Percentiles rank a stretch among this genome's conserved stretches.
Conservation (phyloP, 2,888 invertebrate genomes). For the Lasius platythorax region DNA sequence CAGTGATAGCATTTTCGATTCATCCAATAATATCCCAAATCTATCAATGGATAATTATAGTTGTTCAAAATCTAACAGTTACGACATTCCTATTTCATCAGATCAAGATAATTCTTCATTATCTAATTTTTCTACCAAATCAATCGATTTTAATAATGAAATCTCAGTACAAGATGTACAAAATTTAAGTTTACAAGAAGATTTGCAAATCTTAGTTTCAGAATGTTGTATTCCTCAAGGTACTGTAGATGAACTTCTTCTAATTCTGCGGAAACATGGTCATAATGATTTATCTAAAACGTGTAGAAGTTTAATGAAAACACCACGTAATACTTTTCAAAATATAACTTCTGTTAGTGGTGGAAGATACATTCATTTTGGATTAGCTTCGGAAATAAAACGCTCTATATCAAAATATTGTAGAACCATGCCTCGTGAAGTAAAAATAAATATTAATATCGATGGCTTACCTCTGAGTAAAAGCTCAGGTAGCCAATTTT, state of each 20-base stretch:
- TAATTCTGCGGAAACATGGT: conserved; percentile 3
- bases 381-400: not conserved
- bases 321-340: not conserved
- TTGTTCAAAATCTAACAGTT: not conserved
- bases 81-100: not conserved
- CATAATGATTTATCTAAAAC: not conserved
- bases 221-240: not conserved
- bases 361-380: conserved; percentile 12
- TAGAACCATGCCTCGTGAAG: not conserved
- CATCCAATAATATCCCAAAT: not conserved
- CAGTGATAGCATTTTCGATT: not conserved
- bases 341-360: conserved; percentile 4
- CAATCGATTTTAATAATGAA: not conserved
- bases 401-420: conserved; percentile 1
- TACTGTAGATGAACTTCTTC: not conserved
- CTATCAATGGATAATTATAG: not conserved
- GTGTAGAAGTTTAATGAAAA: conserved; percentile 7
- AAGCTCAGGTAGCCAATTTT: conserved; percentile 4
- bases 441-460: no score
- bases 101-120: not conserved
- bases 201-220: conserved; percentile 6
- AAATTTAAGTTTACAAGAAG: conserved; percentile 8
- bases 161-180: not conserved
- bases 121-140: not conserved
- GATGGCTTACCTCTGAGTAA: not conserved